phyloP scores from a whole-genome alignment of 2,888 invertebrate species.

The Drosophila cognata region DNA sequence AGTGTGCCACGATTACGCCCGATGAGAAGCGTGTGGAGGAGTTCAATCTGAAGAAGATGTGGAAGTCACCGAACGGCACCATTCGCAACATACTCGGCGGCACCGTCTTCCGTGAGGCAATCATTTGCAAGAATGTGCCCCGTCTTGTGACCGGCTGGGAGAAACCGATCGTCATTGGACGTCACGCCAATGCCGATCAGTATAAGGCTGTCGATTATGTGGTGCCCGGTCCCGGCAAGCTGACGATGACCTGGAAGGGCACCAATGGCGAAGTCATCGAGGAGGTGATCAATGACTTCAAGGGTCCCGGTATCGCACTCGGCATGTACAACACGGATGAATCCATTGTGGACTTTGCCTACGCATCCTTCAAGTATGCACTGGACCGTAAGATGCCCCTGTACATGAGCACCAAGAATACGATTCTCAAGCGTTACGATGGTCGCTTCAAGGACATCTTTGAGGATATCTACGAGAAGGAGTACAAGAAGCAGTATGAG shows the following conservation, averaged over 20 bases:
- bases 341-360: constrained; percentile 97
- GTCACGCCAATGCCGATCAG: constrained; percentile 99
- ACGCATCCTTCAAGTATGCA: constrained; percentile 96
- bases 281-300: constrained; percentile 93
- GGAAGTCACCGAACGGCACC: constrained; percentile 96
- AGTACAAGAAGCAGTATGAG: constrained; percentile 94
- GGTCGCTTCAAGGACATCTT: constrained; percentile 99
- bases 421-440: constrained; percentile 97
- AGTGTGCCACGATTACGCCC: constrained; percentile 99
- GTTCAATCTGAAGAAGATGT: constrained; percentile 94
- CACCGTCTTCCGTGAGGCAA: constrained; percentile 92
- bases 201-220: constrained; percentile 99
- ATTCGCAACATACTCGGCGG: constrained; percentile 94
- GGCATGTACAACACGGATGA: constrained; percentile 99
- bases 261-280: constrained; percentile 87
- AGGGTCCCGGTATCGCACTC: constrained; percentile 95
- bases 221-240: constrained; percentile 94
- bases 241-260: constrained; percentile 91
- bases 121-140: constrained; percentile 97
- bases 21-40: constrained; percentile 98
- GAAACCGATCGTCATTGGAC: constrained; percentile 98
- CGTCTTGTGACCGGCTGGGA: constrained; percentile 97
- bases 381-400: constrained; percentile 93
- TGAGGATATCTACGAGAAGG: constrained; percentile 95
- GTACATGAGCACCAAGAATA: constrained; percentile 98